Base-by-base conservation (phyloP, 2,888 invertebrate genomes). In the Scaptomyza tumidula region DNA sequence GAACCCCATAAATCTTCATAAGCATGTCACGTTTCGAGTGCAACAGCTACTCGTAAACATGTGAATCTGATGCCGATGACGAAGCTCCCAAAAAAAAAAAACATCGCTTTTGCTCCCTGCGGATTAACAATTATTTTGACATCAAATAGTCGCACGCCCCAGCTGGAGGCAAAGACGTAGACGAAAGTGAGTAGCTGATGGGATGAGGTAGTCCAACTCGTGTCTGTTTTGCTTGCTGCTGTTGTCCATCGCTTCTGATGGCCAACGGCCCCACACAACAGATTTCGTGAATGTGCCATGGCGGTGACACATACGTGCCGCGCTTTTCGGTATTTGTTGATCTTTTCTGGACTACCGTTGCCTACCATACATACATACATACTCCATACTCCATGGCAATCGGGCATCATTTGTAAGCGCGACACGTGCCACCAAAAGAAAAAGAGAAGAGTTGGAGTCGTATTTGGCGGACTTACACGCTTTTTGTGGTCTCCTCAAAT, bases 11-110 rank as follows among this genome's bases (percentile, higher is more conserved):
- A 90, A 90, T 90, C 90, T 90, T 90, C 90, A 90, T 89, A 90
- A 90, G 87, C 90, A 88, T 90, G 90, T 90, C 90, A 90, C 90
- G 90, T 90, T 90, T 90, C 84, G 78, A 90, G 88, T 90, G 86
- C 90, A 90, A 89, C 88, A 84, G 85, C 87, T 76, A 86, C 85
- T 86, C 86, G 88, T 89, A 90, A 90, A 90, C 90, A 87, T 86
- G 74, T 80, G 73, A 55, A 53, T 53, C 62, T 58, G 53, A 65
- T 45, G 61, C 24, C 46, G 71, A 77, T 81, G 79, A 80, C 71
- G 71, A 72, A 73, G 75, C 71, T 78, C 62, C 68, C 70, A 33
- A 41, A 37, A 37, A 59, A 64, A 62, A 50, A 35, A 14, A 39
- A 14, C 39, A 58, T 55, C 1, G 9, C 9, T 52, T 50, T 67